phyloP scores from a whole-genome alignment of 1,140 invertebrate species.

The Zaprionus ornatus region DNA sequence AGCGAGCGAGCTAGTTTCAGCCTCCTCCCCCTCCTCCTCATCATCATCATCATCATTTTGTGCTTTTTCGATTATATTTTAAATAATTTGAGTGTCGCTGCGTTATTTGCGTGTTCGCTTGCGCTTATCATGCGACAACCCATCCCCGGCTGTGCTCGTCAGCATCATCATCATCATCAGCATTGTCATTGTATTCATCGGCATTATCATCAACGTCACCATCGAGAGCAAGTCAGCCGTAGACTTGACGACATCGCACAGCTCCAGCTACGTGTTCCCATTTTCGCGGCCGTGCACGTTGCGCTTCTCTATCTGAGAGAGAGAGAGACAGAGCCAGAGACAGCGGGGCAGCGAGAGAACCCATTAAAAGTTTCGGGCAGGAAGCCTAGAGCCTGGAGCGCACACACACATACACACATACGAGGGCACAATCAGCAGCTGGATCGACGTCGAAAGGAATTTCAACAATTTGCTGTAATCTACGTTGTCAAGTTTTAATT shows the following conservation, averaged over 20 bases:
- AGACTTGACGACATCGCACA: not conserved
- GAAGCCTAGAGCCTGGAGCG: not conserved
- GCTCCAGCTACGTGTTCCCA: not conserved
- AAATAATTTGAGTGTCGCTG: not conserved
- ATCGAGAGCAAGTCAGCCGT: not conserved
- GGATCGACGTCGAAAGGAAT: conserved; percentile 27
- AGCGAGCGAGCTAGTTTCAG: not conserved
- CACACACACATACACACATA: not conserved
- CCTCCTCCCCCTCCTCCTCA: not conserved
- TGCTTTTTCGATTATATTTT: not conserved
- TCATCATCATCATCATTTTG: not conserved
- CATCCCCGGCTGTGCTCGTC: not conserved
- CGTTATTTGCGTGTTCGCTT: not conserved
- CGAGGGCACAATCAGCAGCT: conserved; percentile 16
- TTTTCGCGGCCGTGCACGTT: conserved; percentile 12
- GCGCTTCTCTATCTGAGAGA: not conserved
- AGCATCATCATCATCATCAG: not conserved
- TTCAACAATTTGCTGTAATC: conserved; percentile 39
- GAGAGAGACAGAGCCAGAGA: no score
- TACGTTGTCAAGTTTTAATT: conserved; percentile 23
- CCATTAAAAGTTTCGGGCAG: conserved; percentile 46
- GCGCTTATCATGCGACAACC: not conserved
- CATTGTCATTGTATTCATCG: not conserved
- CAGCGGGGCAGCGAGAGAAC: not conserved
- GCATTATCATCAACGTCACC: conserved; percentile 3